Percentiles rank a stretch among this genome's conserved stretches.
These are phyloP conservation scores for Rhimphoctona megacephalus DNA, from an alignment of 2,888 invertebrate genomes.

Conservation along the genomic window DNA sequence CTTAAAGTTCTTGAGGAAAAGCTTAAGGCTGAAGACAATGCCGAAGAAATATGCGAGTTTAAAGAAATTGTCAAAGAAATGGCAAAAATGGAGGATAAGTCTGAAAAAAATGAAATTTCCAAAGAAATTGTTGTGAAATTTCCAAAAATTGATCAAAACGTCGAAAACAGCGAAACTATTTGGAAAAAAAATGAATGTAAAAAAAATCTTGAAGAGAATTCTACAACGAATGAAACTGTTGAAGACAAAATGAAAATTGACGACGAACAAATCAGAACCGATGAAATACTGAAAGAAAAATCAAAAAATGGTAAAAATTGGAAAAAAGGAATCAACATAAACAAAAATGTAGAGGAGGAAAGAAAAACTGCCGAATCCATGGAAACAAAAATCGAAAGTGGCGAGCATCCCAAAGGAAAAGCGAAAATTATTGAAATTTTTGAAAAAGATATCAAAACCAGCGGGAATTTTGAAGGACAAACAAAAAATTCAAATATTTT, in stretches of 20 bases:
- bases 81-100: background rate
- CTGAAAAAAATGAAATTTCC: background rate
- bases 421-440: background rate
- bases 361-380: no score
- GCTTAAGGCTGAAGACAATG: background rate
- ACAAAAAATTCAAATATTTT: background rate
- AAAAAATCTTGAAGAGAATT: background rate
- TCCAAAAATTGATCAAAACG: background rate
- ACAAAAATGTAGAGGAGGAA: background rate
- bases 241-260: background rate
- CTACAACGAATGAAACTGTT: background rate
- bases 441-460: conserved; percentile 1
- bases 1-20: background rate
- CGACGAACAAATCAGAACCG: background rate
- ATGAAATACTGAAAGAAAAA: background rate
- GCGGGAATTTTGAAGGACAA: background rate
- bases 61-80: background rate
- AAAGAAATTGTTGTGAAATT: background rate
- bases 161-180: background rate
- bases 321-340: background rate
- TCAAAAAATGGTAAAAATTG: background rate
- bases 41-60: background rate
- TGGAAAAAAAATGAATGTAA: background rate
- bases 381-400: background rate
- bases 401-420: conserved; percentile 50